A percentile compares a stretch with the other conserved stretches of the same genome.
phyloP scores from a whole-genome alignment of 2,888 invertebrate species.

The Ennomos erosarius region DNA sequence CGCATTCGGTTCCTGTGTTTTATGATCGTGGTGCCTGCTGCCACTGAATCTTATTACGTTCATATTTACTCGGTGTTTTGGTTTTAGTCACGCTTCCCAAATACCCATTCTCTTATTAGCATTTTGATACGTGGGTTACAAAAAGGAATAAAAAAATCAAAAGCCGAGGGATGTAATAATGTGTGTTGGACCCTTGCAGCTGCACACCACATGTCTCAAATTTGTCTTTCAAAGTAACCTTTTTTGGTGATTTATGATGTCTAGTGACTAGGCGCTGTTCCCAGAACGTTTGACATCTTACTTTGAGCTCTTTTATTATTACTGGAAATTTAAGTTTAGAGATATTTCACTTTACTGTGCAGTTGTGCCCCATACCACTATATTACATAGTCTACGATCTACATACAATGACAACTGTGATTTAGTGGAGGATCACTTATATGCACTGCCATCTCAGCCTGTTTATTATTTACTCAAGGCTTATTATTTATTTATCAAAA shows the following conservation, averaged over 20 bases:
- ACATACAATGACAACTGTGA: no score
- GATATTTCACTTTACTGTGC: no score
- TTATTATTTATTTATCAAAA: no score
- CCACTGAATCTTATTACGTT: constrained; percentile 64
- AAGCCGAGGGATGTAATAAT: constrained; percentile 35
- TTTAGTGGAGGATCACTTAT: no score
- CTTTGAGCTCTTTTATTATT: constrained; percentile 15
- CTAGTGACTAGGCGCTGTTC: constrained; percentile 38
- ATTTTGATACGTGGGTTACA: constrained; percentile 37
- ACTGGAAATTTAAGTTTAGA: neutral
- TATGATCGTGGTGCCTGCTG: constrained; percentile 59
- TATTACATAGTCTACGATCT: no score
- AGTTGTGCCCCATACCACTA: no score
- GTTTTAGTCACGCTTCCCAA: constrained; percentile 70
- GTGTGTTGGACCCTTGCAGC: constrained; percentile 60
- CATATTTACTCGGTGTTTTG: constrained; percentile 68
- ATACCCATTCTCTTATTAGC: constrained; percentile 35
- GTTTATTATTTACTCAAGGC: no score
- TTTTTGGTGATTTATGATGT: constrained; percentile 72
- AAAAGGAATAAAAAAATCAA: constrained; percentile 43
- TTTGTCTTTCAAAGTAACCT: constrained; percentile 68
- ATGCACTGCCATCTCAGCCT: no score
- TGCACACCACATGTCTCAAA: constrained; percentile 75
- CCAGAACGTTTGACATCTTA: constrained; percentile 30
- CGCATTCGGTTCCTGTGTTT: constrained; percentile 56